Evolutionary conservation across 2,888 invertebrate species (phyloP), one percentile per base, ranked within the genome.

Genomic region (Troglohyphantes excavatus): DNA sequence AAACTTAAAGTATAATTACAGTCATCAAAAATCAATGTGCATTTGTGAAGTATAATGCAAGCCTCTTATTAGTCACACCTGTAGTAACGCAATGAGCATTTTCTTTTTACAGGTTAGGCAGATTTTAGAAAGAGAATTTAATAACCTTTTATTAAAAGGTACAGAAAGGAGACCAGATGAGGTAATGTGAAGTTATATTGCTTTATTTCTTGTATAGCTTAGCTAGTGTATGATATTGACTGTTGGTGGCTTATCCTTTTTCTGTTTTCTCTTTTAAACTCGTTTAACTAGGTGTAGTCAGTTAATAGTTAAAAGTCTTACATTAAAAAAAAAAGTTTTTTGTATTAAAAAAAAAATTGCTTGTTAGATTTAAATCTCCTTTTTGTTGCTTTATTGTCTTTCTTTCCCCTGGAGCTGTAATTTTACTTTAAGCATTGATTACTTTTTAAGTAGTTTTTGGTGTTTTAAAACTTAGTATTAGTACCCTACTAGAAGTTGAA

Each of bases 91-190:
- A 63, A 29, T 63, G n/a, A 2, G 2, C 26, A 7, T 76, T 65
- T 26, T 70, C 67, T 83, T 89, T 91, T 73, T 91, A 76, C 94
- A 98, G 98, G 97, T 97, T 93, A 96, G 98, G 91, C 98, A 98
- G 94, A 95, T 96, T 93, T 95, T 99, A 93, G 98, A 98, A 93
- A 95, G 97, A 94, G 98, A 99, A 94, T 98, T 98, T 94, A 95
- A 95, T 93, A 97, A 96, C 94, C 95, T 99, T 92, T 94, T 98
- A 92, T 95, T 96, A 11, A 93, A 93, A 90, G 94, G 94, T 93
- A 98, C 98, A 90, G 98, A 98, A 93, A 96, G 96, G 92, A 86
- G 91, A 84, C 92, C 93, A 92, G 93, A 94, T 91, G 93, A 93
- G 93, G 94, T 94, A 92, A 43, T n/a, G 13, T 81, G 29, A n/a